These are phyloP conservation scores for Eublepharis macularius DNA, from an alignment of 2,113 vertebrate genomes.

Conservation along the genomic window DNA sequence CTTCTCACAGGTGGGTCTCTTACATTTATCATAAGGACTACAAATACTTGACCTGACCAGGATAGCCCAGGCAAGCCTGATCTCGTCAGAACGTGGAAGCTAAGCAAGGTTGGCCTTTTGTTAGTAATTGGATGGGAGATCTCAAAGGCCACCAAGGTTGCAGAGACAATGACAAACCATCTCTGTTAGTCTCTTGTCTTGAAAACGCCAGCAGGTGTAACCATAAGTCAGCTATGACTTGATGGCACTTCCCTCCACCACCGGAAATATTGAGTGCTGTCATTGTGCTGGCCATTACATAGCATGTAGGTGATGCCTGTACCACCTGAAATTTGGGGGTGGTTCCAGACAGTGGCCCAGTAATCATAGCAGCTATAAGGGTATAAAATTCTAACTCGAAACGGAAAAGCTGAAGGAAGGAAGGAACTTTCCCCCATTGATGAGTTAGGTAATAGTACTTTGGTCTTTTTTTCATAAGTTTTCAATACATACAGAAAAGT, in stretches of 20 bases:
- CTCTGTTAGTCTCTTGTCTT: too few species aligned
- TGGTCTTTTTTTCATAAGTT: not conserved
- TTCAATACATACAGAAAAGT: not conserved
- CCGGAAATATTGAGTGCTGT: too few species aligned
- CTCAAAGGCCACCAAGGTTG: too few species aligned
- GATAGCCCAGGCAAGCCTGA: too few species aligned
- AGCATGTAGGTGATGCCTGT: not conserved
- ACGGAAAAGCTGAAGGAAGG: not conserved
- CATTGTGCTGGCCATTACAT: not conserved
- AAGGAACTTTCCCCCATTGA: not conserved
- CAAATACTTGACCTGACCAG: not conserved
- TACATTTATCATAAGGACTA: not conserved
- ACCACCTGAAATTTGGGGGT: not conserved
- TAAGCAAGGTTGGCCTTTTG: too few species aligned
- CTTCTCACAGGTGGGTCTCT: conserved; percentile 80
- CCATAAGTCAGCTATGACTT: too few species aligned
- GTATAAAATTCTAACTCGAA: not conserved
- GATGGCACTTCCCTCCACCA: too few species aligned
- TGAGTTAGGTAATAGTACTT: not conserved
- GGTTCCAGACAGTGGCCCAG: not conserved
- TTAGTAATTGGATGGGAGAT: too few species aligned
- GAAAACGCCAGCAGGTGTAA: too few species aligned
- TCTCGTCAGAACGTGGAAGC: too few species aligned
- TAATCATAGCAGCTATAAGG: not conserved
- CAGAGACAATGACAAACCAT: too few species aligned